Conservation (phyloP, 2,888 invertebrate genomes). For the Tachina grossa region DNA sequence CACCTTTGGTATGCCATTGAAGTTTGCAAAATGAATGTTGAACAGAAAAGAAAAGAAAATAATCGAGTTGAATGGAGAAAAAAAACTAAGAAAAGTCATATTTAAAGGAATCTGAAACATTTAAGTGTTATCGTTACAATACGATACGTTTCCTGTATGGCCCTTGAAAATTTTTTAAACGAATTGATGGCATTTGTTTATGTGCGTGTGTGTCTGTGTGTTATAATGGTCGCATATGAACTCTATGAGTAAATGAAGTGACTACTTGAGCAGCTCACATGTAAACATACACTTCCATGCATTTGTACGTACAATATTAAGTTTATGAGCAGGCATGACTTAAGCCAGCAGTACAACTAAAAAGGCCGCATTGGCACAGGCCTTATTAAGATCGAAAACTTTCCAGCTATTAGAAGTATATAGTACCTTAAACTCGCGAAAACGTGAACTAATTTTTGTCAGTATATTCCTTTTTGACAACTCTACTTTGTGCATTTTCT, state of each 20-base stretch:
- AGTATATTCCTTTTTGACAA: no score
- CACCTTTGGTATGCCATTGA: slow-evolving; percentile 39
- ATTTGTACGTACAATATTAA: background rate
- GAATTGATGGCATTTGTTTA: slow-evolving; percentile 16
- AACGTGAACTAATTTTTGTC: no score
- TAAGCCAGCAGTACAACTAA: no score
- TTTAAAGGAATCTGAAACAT: slow-evolving; percentile 68
- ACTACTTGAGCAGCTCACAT: slow-evolving; percentile 38
- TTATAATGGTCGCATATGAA: slow-evolving; percentile 42
- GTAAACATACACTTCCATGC: background rate
- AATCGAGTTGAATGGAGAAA: slow-evolving; percentile 32
- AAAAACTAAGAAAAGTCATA: slow-evolving; percentile 57
- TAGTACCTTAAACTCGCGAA: no score
- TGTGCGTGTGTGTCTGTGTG: slow-evolving; percentile 13
- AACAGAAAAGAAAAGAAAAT: slow-evolving; percentile 35
- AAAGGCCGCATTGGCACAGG: no score
- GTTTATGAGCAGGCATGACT: background rate
- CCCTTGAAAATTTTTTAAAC: slow-evolving; percentile 43
- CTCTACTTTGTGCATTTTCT: no score
- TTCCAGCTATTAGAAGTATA: no score
- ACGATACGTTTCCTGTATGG: slow-evolving; percentile 56
- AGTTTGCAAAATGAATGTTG: slow-evolving; percentile 21
- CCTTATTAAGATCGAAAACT: no score
- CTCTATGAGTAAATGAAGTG: slow-evolving; percentile 47
- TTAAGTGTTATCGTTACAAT: slow-evolving; percentile 69